These are phyloP conservation scores for Muscicapa adusta DNA, from an alignment of 2,113 vertebrate genomes.

Conservation along the genomic window DNA sequence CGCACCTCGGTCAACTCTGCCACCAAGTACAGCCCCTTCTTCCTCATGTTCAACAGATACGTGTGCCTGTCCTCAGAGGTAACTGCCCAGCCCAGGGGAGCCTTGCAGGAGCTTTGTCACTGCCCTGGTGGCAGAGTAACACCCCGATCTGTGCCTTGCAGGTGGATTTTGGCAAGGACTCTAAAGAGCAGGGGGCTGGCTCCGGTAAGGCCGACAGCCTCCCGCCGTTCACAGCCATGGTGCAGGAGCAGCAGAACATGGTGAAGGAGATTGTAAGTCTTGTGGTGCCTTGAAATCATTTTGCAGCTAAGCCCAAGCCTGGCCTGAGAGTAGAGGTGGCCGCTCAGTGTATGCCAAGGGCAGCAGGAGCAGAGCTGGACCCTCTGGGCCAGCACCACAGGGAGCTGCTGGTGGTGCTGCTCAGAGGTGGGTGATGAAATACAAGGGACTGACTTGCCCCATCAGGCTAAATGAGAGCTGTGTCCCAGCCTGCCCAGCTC, in stretches of 20 bases:
- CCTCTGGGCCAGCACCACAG: background rate
- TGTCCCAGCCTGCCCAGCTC: background rate
- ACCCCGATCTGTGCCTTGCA: slow-evolving; percentile 3
- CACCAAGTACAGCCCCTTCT: slow-evolving; percentile 84
- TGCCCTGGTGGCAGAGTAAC: background rate
- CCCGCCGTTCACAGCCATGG: slow-evolving; percentile 49
- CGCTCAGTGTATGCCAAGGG: accelerated
- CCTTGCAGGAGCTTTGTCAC: background rate
- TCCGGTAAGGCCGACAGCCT: slow-evolving; percentile 55
- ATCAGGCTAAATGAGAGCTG: background rate
- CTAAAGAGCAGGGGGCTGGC: slow-evolving; percentile 55
- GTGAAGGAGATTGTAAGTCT: slow-evolving; percentile 83
- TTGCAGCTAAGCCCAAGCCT: background rate
- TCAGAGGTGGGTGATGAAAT: background rate
- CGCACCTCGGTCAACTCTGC: slow-evolving; percentile 78
- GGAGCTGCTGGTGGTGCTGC: background rate
- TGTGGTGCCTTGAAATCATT: background rate
- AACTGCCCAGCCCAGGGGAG: background rate
- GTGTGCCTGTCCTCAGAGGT: slow-evolving; percentile 69
- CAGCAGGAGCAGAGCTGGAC: background rate
- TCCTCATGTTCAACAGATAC: slow-evolving; percentile 86
- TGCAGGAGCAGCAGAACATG: slow-evolving; percentile 77
- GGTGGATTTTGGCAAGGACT: slow-evolving; percentile 67
- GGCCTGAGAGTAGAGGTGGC: background rate
- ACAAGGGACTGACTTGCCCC: background rate